Percentiles rank a stretch among this genome's conserved stretches.
phyloP scores from a whole-genome alignment of 1,140 invertebrate genomes.

The Drosophila elegans region DNA sequence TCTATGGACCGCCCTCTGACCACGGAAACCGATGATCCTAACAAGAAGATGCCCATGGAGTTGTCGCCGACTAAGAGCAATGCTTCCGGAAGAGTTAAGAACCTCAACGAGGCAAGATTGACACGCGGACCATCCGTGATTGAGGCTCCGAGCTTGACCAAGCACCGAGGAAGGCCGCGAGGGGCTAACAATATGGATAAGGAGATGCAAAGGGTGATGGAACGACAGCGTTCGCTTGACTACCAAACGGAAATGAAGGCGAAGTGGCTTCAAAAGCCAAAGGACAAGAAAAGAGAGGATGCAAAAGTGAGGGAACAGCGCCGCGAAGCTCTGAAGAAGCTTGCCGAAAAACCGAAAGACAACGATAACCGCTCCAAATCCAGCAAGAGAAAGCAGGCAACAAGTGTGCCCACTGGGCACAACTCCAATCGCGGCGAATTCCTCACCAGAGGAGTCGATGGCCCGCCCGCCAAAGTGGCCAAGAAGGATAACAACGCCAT shows the following conservation, averaged over 20 bases:
- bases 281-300: slow-evolving; percentile 43
- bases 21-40: not conserved
- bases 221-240: slow-evolving; percentile 41
- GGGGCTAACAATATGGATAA: slow-evolving; percentile 8
- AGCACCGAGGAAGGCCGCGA: slow-evolving; percentile 53
- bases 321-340: slow-evolving; percentile 64
- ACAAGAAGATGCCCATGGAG: not conserved
- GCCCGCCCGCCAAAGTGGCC: slow-evolving; percentile 28
- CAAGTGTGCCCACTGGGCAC: slow-evolving; percentile 33
- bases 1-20: not conserved
- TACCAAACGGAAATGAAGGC: slow-evolving; percentile 36
- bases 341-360: slow-evolving; percentile 28
- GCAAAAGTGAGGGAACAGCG: slow-evolving; percentile 53
- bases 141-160: slow-evolving; percentile 55
- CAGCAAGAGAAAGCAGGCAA: slow-evolving; percentile 29
- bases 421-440: slow-evolving; percentile 71
- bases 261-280: slow-evolving; percentile 68
- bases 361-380: not conserved
- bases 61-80: not conserved
- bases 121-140: slow-evolving; percentile 47
- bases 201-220: slow-evolving; percentile 11
- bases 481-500: slow-evolving; percentile 10
- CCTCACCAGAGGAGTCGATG: slow-evolving; percentile 42
- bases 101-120: not conserved
- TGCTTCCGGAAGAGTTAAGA: not conserved